Base-by-base conservation (phyloP, 2,113 vertebrate genomes). In the Actinemys pallida region DNA sequence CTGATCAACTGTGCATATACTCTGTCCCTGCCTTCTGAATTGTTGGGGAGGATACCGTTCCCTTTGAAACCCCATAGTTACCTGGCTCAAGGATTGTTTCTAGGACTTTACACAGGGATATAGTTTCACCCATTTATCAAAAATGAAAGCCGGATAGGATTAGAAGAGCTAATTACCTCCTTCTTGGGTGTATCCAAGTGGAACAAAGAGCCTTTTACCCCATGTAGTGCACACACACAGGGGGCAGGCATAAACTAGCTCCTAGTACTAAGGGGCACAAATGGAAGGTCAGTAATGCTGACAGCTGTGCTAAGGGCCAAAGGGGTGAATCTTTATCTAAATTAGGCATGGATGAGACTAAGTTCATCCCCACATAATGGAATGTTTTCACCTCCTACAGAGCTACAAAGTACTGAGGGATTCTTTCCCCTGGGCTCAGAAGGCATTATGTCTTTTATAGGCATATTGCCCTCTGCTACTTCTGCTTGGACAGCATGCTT, bases 371-470 rank as follows among this genome's bases (percentile, higher is more conserved):
- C 20, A n/a, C 17, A 8, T 69, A 16, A 69, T 69, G 31, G 35
- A 19, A 69, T n/a, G 16, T 69, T n/a, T 69, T 69, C 31, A n/a
- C 62, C 35, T 69, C 35, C 19, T 19, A 19, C 62, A 69, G 13
- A n/a, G 16, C 62, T 69, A 19, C 16, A 69, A 69, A n/a, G 62
- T n/a, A 69, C 62, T 20, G 31, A 20, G 31, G 35, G 62, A n/a
- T 69, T 69, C 35, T 69, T 69, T 20, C 10, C 1, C 17, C 0
- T 8, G 20, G 29, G 2, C 2, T 8, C 1, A 6, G 45, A 57
- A 6, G 42, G 2, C 57, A 76, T 0, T 0, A 5, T 6, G n/a
- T 49, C 2, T 5, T 57, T 89, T 52, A 25, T 22, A 90, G 13
- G 4, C 10, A 2, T 35, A 11, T 16, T 1, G 8, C 31, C 49